Evolutionary conservation across 2,113 vertebrate species (phyloP), one percentile per base, ranked within the genome.

Genomic region (Gadus macrocephalus): DNA sequence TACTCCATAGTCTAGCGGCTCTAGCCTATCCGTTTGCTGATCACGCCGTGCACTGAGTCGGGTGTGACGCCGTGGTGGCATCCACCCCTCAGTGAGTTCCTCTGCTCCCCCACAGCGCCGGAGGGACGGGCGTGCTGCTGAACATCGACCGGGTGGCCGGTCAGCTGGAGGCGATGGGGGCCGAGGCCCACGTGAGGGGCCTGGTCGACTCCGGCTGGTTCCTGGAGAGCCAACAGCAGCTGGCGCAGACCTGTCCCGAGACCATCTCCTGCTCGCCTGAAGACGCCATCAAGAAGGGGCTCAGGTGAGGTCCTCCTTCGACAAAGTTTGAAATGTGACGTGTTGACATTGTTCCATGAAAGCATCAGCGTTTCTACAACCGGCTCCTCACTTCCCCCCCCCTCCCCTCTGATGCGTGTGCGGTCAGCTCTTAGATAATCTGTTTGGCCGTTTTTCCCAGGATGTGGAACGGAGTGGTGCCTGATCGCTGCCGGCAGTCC

Each of bases 151-250:
- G 90, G 66, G 90, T 93, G 67, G 90, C 93, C 55, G 82, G 74
- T 77, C 92, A 93, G 68, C 81, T 94, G 75, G 85, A 85, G 78
- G 90, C 91, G 79, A 82, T 93, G 0, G 91, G 92, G 8, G 87
- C 88, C 0, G 91, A 93, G 63, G 85, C 89, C 64, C 93, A 93
- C 81, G 93, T 94, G 22, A 88, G 93, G 60, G 93, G 93, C 4
- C 85, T 94, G 17, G 93, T 94, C 20, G 93, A 94, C 77, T 94
- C 93, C 1, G 93, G 93, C 0, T 94, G 93, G 93, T 94, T 94
- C 77, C 83, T 94, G 53, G 91, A 93, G 60, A 91, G 88, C 67
- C 92, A 93, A 78, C 91, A 89, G 75, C 89, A 86, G 77, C 89
- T 88, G 66, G 80, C 83, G 2, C 86, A 83, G 0, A 91, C 91